Evolutionary conservation across 1,140 invertebrate species (phyloP).

Genomic region (Hylaeus anthracinus): DNA sequence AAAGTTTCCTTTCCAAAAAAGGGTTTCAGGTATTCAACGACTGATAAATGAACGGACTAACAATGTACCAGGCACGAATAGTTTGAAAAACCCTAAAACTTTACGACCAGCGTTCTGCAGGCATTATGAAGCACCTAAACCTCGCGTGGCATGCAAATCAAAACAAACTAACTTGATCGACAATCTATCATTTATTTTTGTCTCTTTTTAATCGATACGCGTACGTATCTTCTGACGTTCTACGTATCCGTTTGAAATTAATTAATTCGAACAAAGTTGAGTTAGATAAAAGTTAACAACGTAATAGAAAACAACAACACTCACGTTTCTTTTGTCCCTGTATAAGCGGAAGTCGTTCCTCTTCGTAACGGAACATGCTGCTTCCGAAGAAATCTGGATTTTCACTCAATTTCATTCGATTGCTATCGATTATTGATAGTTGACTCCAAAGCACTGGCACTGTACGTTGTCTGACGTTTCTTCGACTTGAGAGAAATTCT

Average conservation of each 20-base stretch:
- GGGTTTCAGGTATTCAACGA: too few species aligned
- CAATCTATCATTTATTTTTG: background rate
- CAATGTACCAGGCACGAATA: background rate
- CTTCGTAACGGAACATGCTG: constrained; percentile 16
- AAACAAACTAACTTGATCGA: background rate
- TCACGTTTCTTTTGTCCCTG: constrained; percentile 36
- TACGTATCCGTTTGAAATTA: background rate
- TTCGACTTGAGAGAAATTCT: background rate
- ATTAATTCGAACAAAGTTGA: background rate
- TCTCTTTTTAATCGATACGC: background rate
- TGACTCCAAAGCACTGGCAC: background rate
- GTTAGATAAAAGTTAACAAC: background rate
- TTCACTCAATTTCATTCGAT: background rate
- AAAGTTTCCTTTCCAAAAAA: too few species aligned
- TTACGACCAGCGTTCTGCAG: too few species aligned
- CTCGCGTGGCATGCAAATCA: background rate
- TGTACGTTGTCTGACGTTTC: background rate
- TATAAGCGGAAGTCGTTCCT: constrained; percentile 39
- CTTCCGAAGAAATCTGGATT: background rate
- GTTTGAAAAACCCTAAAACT: background rate
- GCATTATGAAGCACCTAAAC: background rate
- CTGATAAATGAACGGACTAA: too few species aligned
- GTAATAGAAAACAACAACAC: constrained; percentile 13
- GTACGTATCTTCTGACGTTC: background rate
- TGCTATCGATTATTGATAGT: background rate